Evolutionary conservation across 2,113 vertebrate species (phyloP).

Genomic region (Peromyscus polionotus): DNA sequence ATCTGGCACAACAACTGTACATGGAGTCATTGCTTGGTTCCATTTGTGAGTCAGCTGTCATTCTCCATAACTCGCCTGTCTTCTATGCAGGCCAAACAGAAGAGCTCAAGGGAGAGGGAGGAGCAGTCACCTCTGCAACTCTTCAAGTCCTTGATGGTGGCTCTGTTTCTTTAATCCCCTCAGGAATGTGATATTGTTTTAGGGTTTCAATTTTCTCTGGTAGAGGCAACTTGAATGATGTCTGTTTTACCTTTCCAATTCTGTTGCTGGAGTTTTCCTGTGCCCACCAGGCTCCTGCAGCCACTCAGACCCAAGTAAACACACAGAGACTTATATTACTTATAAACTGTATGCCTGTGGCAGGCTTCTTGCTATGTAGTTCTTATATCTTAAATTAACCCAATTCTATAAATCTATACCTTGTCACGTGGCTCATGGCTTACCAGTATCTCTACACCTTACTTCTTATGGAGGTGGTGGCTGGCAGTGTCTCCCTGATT

Average conservation of each 20-base stretch:
- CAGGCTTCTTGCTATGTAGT: no score
- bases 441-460: no score
- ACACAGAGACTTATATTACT: no score
- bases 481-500: no score
- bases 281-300: no score
- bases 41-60: background rate
- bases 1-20: background rate
- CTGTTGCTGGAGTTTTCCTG: background rate
- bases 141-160: background rate
- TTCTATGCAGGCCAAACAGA: background rate
- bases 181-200: background rate
- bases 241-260: background rate
- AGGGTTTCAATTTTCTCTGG: background rate
- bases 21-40: background rate
- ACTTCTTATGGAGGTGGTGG: no score
- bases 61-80: background rate
- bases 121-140: background rate
- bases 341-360: no score
- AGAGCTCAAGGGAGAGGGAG: background rate
- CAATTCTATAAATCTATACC: no score
- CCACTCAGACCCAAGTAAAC: no score
- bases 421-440: no score
- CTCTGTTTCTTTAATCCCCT: background rate
- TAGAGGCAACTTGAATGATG: background rate
- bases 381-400: no score